Conservation (phyloP, 2,113 vertebrate species). For the Oreochromis aureus region DNA sequence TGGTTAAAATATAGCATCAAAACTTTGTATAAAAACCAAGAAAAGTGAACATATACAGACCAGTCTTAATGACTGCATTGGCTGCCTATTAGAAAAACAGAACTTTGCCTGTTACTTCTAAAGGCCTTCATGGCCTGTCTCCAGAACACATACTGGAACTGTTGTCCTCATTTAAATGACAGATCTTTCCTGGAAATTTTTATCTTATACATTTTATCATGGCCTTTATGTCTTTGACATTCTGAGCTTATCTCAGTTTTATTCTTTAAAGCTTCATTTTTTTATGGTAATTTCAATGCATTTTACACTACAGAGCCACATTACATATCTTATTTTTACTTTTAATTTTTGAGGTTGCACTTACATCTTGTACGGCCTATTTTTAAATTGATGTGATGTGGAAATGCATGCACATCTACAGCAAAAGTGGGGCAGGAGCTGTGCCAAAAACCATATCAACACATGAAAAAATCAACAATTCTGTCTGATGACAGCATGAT, state of each 20-base stretch:
- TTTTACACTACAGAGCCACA: not conserved
- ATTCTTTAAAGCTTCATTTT: not conserved
- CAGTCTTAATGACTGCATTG: not conserved
- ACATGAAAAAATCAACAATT: not conserved
- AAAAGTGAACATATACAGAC: not conserved
- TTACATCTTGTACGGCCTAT: not conserved
- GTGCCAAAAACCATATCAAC: not conserved
- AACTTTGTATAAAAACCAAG: not conserved
- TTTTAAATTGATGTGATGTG: not conserved
- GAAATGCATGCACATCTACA: not conserved
- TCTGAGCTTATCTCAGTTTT: not conserved
- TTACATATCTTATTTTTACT: not conserved
- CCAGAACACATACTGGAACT: not conserved
- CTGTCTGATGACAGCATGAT: not conserved
- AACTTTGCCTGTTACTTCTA: not conserved
- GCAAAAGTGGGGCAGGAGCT: not conserved
- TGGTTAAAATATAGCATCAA: not conserved
- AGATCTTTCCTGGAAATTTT: not conserved
- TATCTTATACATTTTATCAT: not conserved
- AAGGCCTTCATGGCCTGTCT: not conserved
- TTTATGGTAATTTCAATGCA: not conserved
- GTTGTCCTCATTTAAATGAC: not conserved
- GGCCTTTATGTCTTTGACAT: not conserved
- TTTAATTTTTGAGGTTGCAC: not conserved
- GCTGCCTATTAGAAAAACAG: not conserved